Evolutionary conservation across 2,888 invertebrate genomes (phyloP).

Genomic region (Lymantria monacha): DNA sequence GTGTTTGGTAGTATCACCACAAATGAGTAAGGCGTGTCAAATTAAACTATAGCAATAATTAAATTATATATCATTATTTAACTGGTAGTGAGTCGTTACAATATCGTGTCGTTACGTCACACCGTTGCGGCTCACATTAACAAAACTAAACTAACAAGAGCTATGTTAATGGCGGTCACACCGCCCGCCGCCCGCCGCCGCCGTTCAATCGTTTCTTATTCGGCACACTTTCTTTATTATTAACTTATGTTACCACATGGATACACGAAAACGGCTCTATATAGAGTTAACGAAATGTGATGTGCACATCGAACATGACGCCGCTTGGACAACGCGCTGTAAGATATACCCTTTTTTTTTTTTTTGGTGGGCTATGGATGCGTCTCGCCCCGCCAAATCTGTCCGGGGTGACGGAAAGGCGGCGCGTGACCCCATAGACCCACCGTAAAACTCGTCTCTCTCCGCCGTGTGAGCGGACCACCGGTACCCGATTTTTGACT

Average conservation of each 20-base stretch:
- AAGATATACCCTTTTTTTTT: no score
- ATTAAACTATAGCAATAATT: neutral
- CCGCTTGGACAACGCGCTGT: no score
- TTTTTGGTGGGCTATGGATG: no score
- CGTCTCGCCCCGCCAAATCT: no score
- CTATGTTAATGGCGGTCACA: constrained; percentile 10
- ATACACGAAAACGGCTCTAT: constrained; percentile 8
- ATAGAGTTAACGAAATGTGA: constrained; percentile 20
- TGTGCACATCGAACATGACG: neutral
- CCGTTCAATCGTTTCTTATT: constrained; percentile 10
- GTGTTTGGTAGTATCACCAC: no score
- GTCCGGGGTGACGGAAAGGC: no score
- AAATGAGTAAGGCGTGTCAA: no score
- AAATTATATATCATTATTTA: neutral
- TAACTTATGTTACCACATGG: constrained; percentile 10
- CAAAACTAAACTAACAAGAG: neutral
- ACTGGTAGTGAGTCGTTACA: neutral
- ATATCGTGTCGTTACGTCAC: neutral
- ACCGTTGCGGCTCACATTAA: neutral
- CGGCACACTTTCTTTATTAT: constrained; percentile 15
- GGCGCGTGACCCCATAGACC: no score
- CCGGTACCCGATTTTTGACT: no score
- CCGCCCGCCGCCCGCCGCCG: no score
- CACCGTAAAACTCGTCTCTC: no score
- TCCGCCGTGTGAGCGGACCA: no score